Percentiles rank a stretch among this genome's conserved stretches.
Conservation (phyloP, 2,888 invertebrate genomes). For the Campaea margaritaria region DNA sequence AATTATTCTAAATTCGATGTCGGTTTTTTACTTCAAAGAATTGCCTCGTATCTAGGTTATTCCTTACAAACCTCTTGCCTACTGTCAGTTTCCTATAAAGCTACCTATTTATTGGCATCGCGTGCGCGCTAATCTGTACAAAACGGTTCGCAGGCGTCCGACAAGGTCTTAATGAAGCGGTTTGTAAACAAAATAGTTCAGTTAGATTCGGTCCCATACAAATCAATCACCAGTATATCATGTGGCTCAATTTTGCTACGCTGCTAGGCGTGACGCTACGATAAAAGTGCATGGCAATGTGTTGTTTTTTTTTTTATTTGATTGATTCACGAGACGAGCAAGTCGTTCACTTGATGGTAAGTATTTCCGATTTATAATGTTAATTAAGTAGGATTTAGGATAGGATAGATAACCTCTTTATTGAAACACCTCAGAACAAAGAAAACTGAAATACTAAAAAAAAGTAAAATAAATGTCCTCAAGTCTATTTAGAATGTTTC, state of each 20-base stretch:
- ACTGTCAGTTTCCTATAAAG: slow-evolving; percentile 24
- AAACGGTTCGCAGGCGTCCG: slow-evolving; percentile 51
- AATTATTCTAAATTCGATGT: too few species aligned
- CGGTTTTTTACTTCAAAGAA: neutral
- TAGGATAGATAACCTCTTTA: too few species aligned
- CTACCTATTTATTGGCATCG: slow-evolving; percentile 36
- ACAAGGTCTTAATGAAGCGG: slow-evolving; percentile 60
- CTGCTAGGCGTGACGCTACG: too few species aligned
- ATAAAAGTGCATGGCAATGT: neutral
- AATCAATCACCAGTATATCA: neutral
- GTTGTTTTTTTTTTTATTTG: too few species aligned
- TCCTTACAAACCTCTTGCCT: neutral
- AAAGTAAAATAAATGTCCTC: too few species aligned
- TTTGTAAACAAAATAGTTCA: slow-evolving; percentile 67
- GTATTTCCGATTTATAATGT: too few species aligned
- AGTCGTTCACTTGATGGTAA: too few species aligned
- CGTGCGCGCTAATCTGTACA: slow-evolving; percentile 46
- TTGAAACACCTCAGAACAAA: too few species aligned
- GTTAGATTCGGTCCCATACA: slow-evolving; percentile 26
- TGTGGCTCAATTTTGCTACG: neutral
- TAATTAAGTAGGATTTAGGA: too few species aligned
- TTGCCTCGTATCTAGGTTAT: neutral
- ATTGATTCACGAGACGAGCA: too few species aligned
- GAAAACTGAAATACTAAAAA: too few species aligned
- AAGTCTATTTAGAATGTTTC: too few species aligned